Percentiles rank a stretch among this genome's conserved stretches.
Conservation (phyloP, 1,140 invertebrate species). For the Drosophila arizonae region DNA sequence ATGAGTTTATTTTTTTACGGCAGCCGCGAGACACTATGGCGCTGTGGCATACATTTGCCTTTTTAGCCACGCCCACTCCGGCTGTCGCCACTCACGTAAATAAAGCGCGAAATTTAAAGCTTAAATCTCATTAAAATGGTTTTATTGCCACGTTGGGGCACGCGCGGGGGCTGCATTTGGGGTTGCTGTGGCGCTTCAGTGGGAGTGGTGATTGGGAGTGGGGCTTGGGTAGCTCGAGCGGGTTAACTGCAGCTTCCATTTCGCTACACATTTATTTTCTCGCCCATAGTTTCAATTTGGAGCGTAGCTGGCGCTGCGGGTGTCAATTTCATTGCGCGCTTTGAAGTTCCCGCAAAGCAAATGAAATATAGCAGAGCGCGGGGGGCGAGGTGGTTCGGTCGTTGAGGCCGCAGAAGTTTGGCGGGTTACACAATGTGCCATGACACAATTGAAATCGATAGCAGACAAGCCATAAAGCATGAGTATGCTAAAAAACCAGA, state of each 20-base stretch:
- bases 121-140: slow-evolving; percentile 79
- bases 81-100: slow-evolving; percentile 61
- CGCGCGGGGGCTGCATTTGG: slow-evolving; percentile 2
- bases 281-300: slow-evolving; percentile 68
- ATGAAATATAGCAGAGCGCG: slow-evolving; percentile 13
- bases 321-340: slow-evolving; percentile 76
- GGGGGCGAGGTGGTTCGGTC: background rate
- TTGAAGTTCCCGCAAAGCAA: slow-evolving; percentile 66
- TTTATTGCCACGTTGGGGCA: slow-evolving; percentile 65
- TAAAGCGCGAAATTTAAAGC: slow-evolving; percentile 79
- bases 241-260: slow-evolving; percentile 58
- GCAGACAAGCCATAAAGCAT: slow-evolving; percentile 37
- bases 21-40: slow-evolving; percentile 20
- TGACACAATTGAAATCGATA: slow-evolving; percentile 78
- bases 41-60: slow-evolving; percentile 6
- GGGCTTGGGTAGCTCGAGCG: background rate
- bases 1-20: slow-evolving; percentile 12
- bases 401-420: background rate
- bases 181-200: background rate
- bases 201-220: background rate
- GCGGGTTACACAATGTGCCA: slow-evolving; percentile 42
- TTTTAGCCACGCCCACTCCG: slow-evolving; percentile 5
- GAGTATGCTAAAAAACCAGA: slow-evolving; percentile 7
- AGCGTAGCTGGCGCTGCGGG: slow-evolving; percentile 63
- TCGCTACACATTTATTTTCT: slow-evolving; percentile 74